These are phyloP conservation scores for Nannoperca obscura DNA, from an alignment of 2,797 vertebrate species.

Conservation along the genomic window DNA sequence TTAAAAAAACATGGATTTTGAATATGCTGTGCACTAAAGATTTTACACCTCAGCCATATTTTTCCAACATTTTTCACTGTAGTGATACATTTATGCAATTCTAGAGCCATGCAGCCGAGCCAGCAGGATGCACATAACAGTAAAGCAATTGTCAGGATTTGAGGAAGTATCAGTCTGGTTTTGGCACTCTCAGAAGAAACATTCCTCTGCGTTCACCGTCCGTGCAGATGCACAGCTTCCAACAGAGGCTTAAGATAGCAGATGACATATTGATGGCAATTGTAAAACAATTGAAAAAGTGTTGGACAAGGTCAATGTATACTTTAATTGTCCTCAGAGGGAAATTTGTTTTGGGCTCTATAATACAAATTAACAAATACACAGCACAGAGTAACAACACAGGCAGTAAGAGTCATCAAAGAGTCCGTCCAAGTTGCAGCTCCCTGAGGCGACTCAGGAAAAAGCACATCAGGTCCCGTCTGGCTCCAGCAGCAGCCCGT, in stretches of 20 bases:
- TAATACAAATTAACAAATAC: neutral
- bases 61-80: neutral
- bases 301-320: too few species aligned
- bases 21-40: neutral
- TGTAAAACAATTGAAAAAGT: neutral
- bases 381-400: neutral
- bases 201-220: neutral
- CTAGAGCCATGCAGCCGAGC: too few species aligned
- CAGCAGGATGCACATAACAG: neutral
- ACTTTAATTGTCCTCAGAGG: too few species aligned
- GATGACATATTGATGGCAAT: neutral
- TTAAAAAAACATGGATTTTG: neutral
- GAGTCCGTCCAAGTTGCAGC: conserved; percentile 16
- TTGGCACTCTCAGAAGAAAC: neutral
- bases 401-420: neutral
- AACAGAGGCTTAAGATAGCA: neutral
- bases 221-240: neutral
- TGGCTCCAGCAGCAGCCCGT: conserved; percentile 54
- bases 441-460: conserved; percentile 40
- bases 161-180: neutral
- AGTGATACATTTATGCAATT: neutral
- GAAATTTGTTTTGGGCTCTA: neutral
- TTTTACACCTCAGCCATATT: neutral
- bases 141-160: neutral
- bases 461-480: conserved; percentile 59